These are phyloP conservation scores for Imbricaverruca yamaguchii DNA, from an alignment of 2,888 invertebrate genomes.

Conservation along the genomic window DNA sequence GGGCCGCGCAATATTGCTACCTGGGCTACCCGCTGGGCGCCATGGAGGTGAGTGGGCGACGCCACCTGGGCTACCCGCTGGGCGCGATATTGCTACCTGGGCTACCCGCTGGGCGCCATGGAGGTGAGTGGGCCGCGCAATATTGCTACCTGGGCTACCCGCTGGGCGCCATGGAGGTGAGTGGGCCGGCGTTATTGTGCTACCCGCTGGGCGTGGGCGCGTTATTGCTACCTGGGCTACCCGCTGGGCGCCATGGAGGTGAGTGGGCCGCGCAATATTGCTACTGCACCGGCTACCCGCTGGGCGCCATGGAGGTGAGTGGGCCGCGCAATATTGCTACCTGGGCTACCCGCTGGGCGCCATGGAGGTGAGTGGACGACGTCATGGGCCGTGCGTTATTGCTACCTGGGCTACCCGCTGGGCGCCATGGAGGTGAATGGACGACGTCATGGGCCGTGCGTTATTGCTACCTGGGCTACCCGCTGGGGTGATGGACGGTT, in stretches of 20 bases:
- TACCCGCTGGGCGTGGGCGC: conserved; percentile 46
- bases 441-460: background rate
- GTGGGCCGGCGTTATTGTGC: no score
- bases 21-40: conserved; percentile 50
- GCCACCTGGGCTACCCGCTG: no score
- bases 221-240: no score
- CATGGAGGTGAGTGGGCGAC: background rate
- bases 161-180: conserved; percentile 34
- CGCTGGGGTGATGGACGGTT: no score
- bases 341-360: conserved; percentile 50
- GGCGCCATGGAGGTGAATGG: background rate
- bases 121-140: background rate
- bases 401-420: conserved; percentile 52
- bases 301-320: conserved; percentile 28
- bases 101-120: conserved; percentile 45
- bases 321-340: no score
- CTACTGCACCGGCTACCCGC: conserved; percentile 58
- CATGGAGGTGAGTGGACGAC: background rate
- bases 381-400: no score
- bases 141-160: no score
- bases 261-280: background rate
- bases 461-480: conserved; percentile 50
- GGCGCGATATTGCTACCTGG: conserved; percentile 39
- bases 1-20: no score
- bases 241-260: conserved; percentile 36